Conservation (phyloP, 2,888 invertebrate genomes). For the Chalcis sispes region DNA sequence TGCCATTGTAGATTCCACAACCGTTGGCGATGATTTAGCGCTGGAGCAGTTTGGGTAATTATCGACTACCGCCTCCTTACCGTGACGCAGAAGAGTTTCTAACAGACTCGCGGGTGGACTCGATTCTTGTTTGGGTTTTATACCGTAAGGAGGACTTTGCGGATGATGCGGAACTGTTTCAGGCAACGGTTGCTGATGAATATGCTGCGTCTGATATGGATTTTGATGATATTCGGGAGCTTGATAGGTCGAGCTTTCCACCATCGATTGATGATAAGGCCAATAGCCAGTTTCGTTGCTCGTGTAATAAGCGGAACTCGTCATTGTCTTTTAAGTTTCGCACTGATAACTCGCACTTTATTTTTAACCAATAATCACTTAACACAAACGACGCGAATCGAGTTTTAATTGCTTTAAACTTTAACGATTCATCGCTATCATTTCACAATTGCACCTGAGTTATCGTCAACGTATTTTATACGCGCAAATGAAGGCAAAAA, state of each 20-base stretch:
- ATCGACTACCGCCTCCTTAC: conserved; percentile 64
- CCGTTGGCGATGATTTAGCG: not conserved
- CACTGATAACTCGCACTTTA: not conserved
- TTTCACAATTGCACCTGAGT: not conserved
- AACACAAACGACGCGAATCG: not conserved
- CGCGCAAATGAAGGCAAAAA: not conserved
- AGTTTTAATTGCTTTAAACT: not conserved
- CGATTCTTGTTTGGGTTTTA: conserved; percentile 24
- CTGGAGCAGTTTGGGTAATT: conserved; percentile 51
- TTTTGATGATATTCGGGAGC: conserved; percentile 4
- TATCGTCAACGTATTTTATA: not conserved
- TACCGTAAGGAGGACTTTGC: conserved; percentile 52
- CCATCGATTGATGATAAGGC: conserved; percentile 57
- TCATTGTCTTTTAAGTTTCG: conserved; percentile 60
- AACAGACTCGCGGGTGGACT: conserved; percentile 62
- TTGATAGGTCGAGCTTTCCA: not conserved
- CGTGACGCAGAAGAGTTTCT: conserved; percentile 66
- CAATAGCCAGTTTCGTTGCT: conserved; percentile 63
- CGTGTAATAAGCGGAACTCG: conserved; percentile 64
- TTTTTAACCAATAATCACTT: no score
- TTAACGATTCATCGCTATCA: not conserved
- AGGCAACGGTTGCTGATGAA: conserved; percentile 23
- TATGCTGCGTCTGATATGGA: conserved; percentile 48
- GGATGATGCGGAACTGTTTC: conserved; percentile 20
- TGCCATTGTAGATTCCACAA: conserved; percentile 8